Evolutionary conservation across 2,888 invertebrate species (phyloP).

Genomic region (Coelopa pilipes): DNA sequence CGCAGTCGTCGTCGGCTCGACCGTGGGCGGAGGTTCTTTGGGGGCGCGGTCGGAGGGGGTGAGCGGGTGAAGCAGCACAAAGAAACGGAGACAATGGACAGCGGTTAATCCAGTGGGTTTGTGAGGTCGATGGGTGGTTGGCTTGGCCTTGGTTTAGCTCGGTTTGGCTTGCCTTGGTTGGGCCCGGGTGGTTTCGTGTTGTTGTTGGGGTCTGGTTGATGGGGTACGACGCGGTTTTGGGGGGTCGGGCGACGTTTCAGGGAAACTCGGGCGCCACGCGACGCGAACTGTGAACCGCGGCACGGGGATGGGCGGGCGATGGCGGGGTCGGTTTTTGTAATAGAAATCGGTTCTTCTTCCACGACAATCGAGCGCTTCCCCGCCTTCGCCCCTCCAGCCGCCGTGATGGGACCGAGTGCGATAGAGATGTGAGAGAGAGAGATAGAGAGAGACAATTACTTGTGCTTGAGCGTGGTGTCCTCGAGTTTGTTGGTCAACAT

Average conservation of each 20-base stretch:
- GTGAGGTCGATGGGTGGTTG: conserved; percentile 6
- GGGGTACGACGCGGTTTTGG: background rate
- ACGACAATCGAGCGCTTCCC: too few species aligned
- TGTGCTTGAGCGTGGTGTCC: conserved; percentile 87
- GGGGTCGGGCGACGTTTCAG: too few species aligned
- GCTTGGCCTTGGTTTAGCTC: background rate
- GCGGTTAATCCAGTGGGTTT: conserved; percentile 57
- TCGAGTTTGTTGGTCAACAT: conserved; percentile 89
- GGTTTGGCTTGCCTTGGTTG: conserved; percentile 2
- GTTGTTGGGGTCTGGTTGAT: conserved; percentile 4
- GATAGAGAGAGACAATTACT: conserved; percentile 72
- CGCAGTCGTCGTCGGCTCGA: conserved; percentile 27
- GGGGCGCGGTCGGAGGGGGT: background rate
- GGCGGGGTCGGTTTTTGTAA: too few species aligned
- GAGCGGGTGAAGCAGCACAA: conserved; percentile 53
- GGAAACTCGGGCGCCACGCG: too few species aligned
- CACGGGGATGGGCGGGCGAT: too few species aligned
- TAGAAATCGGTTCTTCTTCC: too few species aligned
- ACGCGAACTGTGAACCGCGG: too few species aligned
- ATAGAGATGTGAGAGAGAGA: too few species aligned
- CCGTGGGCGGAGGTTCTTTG: conserved; percentile 28
- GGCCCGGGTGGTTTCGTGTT: background rate
- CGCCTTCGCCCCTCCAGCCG: too few species aligned
- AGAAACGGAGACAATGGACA: conserved; percentile 57
- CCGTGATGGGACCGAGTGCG: too few species aligned